Evolutionary conservation across 2,797 vertebrate species (phyloP), one percentile per base, ranked within the genome.

Genomic region (Thaleichthys pacificus): DNA sequence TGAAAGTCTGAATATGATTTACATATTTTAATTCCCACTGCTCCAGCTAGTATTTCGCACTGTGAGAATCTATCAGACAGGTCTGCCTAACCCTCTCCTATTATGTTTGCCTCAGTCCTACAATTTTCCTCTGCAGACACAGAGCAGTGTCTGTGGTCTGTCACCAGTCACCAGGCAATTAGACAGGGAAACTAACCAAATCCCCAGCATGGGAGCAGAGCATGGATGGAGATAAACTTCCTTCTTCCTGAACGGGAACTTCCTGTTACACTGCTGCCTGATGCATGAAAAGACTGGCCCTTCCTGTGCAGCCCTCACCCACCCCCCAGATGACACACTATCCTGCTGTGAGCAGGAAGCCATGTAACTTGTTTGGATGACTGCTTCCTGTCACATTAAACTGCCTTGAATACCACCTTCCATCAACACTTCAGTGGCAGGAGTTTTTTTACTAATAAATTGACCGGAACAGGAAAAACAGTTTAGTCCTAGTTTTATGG

Each of bases 191-290:
- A 84, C 80, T 83, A 71, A 42, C 8, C 9, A 42, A 12, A 42
- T 79, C 56, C 71, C 73, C 79, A 73, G 69, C 70, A 73, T 76
- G 80, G 66, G 72, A 66, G 66, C 26, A 61, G 72, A 74, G 80
- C 70, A 77, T 76, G 76, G 85, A 83, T 75, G 75, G 70, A 78
- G 62, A 22, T 67, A 66, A 72, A 77, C 79, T 73, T 84, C 80
- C 80, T 77, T 75, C 54, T 56, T 63, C 60, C 38, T 62, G 61
- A 38, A 47, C 57, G 70, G 74, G 68, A 69, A 54, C 78, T 85
- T 91, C 76, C 85, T 89, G 83, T 83, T 79, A 80, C 78, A 80
- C 82, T 77, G 70, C 81, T 81, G 87, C 81, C 78, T 80, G 54
- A 73, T 73, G 81, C 74, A 60, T 9, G 61, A 72, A 47, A 70